Base-by-base conservation (phyloP, 1,140 invertebrate genomes). In the Tenebrio molitor region DNA sequence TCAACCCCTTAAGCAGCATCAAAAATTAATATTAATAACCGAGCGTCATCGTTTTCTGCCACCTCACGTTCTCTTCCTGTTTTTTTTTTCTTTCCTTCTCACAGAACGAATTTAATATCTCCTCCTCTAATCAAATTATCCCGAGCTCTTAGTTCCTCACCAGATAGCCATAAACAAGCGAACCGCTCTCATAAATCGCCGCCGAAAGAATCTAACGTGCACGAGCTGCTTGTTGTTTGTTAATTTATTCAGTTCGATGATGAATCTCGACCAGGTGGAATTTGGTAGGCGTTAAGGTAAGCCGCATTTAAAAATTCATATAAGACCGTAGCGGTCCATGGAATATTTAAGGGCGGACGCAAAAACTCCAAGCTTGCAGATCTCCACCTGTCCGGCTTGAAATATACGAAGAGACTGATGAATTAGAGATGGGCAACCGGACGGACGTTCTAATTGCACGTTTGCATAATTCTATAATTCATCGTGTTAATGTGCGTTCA, bases 341-440 rank as follows among this genome's bases (percentile, higher is more conserved):
- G 42, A 66, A 66, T 44, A 66, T 66, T 66, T 66, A 66, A 42
- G 29, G 23, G 34, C 34, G 36, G 36, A 16, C 39, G 34, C 39
- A 66, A 46, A 46, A 58, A 58, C 50, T 58, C 50, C 12, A n/a
- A 25, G 50, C 50, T 29, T 29, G 50, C 29, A 58, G n/a, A 58
- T 46, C 21, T 39, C n/a, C 64, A 46, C 41, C 44, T 34, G 41
- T 42, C 66, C 66, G 25, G 44, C 41, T 69, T 44, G 44, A 69
- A 69, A 50, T 69, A 50, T 46, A 14, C 66, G 41, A 50, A 50
- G 44, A 46, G 66, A 34, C 29, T 46, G 25, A 69, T 69, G 66
- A 69, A 69, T 69, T 69, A 69, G 66, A 29, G 12, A 69, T 69
- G 66, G 66, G 21, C 41, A 29, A 69, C 66, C 66, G 66, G 66